Evolutionary conservation across 2,888 invertebrate genomes (phyloP).

Genomic region (Stenotaenia linearis): DNA sequence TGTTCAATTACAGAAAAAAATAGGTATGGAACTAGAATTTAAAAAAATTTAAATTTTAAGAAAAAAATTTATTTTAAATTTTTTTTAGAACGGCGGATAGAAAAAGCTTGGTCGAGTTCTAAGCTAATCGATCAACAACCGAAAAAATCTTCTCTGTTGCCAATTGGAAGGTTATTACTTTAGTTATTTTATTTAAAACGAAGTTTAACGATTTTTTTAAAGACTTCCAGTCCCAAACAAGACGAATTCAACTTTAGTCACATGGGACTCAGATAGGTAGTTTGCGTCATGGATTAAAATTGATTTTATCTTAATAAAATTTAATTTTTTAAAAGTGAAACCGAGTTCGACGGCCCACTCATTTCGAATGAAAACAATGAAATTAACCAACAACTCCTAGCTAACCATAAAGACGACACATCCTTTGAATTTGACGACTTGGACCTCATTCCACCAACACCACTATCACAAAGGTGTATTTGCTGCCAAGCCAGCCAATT

Average conservation of each 20-base stretch:
- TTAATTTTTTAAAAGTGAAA: not conserved
- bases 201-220: no score
- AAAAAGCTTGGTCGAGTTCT: not conserved
- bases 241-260: not conserved
- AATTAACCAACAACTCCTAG: not conserved
- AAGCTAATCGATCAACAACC: not conserved
- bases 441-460: slow-evolving; percentile 52
- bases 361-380: not conserved
- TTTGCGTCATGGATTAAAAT: not conserved
- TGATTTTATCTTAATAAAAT: not conserved
- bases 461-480: slow-evolving; percentile 48
- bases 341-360: not conserved
- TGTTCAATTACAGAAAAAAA: not conserved
- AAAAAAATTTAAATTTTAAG: not conserved
- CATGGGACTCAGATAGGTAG: not conserved
- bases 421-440: slow-evolving; percentile 49
- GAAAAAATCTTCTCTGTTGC: not conserved
- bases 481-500: slow-evolving; percentile 44
- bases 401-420: not conserved
- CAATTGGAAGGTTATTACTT: not conserved
- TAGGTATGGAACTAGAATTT: not conserved
- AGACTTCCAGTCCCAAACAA: not conserved
- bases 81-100: not conserved
- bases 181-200: not conserved
- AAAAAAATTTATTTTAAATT: no score